Percentiles rank a stretch among this genome's conserved stretches.
Evolutionary conservation across 2,888 invertebrate genomes (phyloP).

Genomic region (Trisateles emortualis): DNA sequence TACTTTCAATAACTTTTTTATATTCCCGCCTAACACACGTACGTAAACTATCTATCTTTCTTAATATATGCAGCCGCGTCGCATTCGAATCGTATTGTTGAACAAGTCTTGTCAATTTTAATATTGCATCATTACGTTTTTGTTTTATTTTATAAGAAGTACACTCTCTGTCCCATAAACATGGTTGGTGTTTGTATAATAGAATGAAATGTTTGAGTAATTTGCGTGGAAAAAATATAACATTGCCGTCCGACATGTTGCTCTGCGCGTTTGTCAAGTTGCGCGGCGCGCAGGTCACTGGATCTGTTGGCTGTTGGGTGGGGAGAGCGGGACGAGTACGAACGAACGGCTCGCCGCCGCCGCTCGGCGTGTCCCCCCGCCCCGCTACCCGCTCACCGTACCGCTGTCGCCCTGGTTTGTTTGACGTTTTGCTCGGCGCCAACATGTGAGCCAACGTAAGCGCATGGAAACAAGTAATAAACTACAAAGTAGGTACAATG

Average conservation of each 20-base stretch:
- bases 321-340: slow-evolving; percentile 3
- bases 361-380: not conserved
- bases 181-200: slow-evolving; percentile 67
- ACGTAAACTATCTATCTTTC: slow-evolving; percentile 77
- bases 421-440: not conserved
- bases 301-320: slow-evolving; percentile 49
- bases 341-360: no score
- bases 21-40: slow-evolving; percentile 74
- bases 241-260: slow-evolving; percentile 58
- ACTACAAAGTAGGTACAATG: not conserved
- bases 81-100: slow-evolving; percentile 71
- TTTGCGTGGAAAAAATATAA: slow-evolving; percentile 70
- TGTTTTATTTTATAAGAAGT: slow-evolving; percentile 67
- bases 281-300: slow-evolving; percentile 76
- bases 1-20: slow-evolving; percentile 67
- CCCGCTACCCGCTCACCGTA: not conserved
- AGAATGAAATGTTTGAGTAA: slow-evolving; percentile 68
- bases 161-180: slow-evolving; percentile 70
- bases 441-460: not conserved
- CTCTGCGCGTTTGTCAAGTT: slow-evolving; percentile 60
- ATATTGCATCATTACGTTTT: slow-evolving; percentile 67
- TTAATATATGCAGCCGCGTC: slow-evolving; percentile 73
- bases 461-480: not conserved
- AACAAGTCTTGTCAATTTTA: slow-evolving; percentile 67
- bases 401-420: not conserved